Evolutionary conservation across 2,113 vertebrate species (phyloP), one percentile per base, ranked within the genome.

Genomic region (Phrynosoma blainvillii): DNA sequence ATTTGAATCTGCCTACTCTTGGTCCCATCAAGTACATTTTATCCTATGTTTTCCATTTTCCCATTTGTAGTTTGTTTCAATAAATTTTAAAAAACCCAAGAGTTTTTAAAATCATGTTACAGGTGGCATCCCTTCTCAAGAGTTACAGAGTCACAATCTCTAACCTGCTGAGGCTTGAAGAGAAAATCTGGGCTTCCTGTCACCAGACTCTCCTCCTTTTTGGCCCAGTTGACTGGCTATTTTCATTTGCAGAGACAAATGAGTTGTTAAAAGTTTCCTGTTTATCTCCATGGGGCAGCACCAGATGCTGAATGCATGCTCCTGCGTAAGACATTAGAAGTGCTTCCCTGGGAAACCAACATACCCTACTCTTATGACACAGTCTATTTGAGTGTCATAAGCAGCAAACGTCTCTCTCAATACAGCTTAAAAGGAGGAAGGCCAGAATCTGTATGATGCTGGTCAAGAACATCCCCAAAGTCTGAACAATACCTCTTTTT

Each of bases 241-340:
- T 84, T 62, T 74, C 36, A 23, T 70, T 77, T 68, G 78, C 0
- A 54, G 70, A 11, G 2, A 87, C 30, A 36, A 89, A 82, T 3
- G 86, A 88, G 85, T 78, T 21, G 76, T 2, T 56, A 89, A 87
- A 56, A 1, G 59, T 42, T 87, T 94, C 93, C 81, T 81, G 90
- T 82, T 84, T 84, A 56, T 47, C 54, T 0, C 70, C 85, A 81
- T 47, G 54, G 70, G 2, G 73, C 62, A 79, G 81, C 56, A 74
- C 70, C 27, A 79, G 79, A 82, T 68, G 79, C 80, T 27, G 79
- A 82, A 76, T 2, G 83, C 52, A 52, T 21, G 32, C 77, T 88
- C 91, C 32, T 86, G 65, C 5, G 1, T 42, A 83, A 88, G 82
- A 40, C 65, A 47, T 86, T 54, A 88, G 92, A 89, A 86, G n/a